Evolutionary conservation across 1,140 invertebrate species (phyloP), one percentile per base, ranked within the genome.

Genomic region (Musca vetustissima): DNA sequence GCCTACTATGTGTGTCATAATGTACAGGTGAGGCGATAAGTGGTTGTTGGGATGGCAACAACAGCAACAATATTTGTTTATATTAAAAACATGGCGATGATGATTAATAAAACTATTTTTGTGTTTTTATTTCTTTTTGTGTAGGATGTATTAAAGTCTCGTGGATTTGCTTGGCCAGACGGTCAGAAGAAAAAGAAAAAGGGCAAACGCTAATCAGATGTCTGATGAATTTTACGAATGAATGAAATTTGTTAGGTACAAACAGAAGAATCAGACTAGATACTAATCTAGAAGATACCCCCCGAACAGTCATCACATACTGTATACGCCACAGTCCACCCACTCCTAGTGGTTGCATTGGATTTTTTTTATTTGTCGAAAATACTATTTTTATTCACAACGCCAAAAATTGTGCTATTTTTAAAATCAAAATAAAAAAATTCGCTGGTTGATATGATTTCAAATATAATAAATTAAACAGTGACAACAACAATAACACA

Each of bases 1-100:
- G 92, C 93, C 4, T 95, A 95, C 78, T 92, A 92, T 75, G 92
- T 91, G 1, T 95, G 93, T 75, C 93, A 95, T 73, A 95, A 94
- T 82, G 89, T 95, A 0, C 93, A 93, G 83, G 93, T 94, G 28
- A 17, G 1, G 28, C 8, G 50, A 21, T 22, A 7, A 59, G n/a
- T 24, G 15, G n/a, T 32, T 28, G 21, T 32, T 6, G n/a, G 19
- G 3, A 53, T 53, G 13, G 22, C 6, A 59, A 24, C 25, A 59
- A 59, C 21, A 59, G 28, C 21, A 24, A 48, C 19, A 8, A 2
- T 7, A 24, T n/a, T 52, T 52, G 22, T 52, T 21, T 52, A 52
- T 52, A 19, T 52, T 52, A 2, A 19, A 19, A 19, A 8, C 8
- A 52, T 64, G 15, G 11, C 13, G 4, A 64, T 28, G 21, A 21